Evolutionary conservation across 2,888 invertebrate species (phyloP).

Genomic region (Dexiosoma caninum): DNA sequence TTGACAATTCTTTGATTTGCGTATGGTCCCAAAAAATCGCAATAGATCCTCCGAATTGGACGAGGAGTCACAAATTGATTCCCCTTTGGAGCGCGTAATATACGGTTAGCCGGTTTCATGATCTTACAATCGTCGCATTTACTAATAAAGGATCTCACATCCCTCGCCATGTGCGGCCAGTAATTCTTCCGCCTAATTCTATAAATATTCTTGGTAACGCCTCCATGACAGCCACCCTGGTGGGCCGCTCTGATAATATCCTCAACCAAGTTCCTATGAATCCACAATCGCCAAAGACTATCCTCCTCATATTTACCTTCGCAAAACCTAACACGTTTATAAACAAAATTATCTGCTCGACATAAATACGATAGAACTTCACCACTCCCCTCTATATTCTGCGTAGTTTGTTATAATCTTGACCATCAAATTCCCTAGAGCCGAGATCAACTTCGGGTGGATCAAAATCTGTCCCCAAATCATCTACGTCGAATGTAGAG

Average conservation of each 20-base stretch:
- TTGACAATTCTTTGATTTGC: neutral
- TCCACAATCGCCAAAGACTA: constrained; percentile 14
- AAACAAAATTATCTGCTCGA: neutral
- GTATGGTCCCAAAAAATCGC: constrained; percentile 32
- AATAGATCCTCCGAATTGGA: constrained; percentile 18
- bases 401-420: constrained; percentile 3
- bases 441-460: neutral
- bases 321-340: constrained; percentile 12
- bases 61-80: constrained; percentile 4
- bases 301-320: neutral
- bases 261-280: neutral
- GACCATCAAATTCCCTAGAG: neutral
- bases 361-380: constrained; percentile 4
- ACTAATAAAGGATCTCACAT: neutral
- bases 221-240: neutral
- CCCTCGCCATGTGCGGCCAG: constrained; percentile 7
- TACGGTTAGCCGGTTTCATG: neutral
- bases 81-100: constrained; percentile 19
- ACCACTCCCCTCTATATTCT: neutral
- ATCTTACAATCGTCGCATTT: constrained; percentile 12
- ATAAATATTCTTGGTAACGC: neutral
- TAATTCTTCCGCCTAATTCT: constrained; percentile 17
- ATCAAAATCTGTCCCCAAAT: neutral
- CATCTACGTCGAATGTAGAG: constrained; percentile 17
- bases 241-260: neutral